Conservation (phyloP, 1,140 invertebrate genomes). For the Zaprionus davidi region DNA sequence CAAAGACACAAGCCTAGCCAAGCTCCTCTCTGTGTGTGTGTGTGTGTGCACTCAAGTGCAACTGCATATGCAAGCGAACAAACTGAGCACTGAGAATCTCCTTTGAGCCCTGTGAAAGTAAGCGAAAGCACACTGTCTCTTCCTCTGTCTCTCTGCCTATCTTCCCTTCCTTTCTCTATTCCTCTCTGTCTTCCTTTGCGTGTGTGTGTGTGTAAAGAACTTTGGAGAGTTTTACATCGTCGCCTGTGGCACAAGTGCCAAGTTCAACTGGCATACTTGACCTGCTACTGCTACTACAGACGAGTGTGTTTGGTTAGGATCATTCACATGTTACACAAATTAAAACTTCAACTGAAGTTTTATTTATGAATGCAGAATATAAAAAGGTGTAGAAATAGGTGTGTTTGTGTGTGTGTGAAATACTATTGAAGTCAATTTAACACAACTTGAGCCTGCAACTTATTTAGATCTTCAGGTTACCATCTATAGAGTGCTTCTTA, state of each 20-base stretch:
- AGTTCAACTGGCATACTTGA: constrained; percentile 72
- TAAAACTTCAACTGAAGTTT: constrained; percentile 4
- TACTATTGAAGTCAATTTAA: neutral
- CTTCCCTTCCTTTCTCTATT: neutral
- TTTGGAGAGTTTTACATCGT: constrained; percentile 31
- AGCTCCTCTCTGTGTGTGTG: neutral
- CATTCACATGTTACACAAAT: constrained; percentile 1
- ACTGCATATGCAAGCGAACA: constrained; percentile 19
- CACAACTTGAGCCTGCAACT: neutral
- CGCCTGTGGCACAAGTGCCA: constrained; percentile 22
- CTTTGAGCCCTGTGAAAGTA: constrained; percentile 27
- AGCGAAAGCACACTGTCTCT: neutral
- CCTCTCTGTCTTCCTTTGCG: neutral
- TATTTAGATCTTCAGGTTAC: neutral
- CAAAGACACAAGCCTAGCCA: constrained; percentile 24
- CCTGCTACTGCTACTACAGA: constrained; percentile 43
- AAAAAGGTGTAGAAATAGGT: neutral
- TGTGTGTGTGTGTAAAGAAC: constrained; percentile 10
- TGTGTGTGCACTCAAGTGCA: constrained; percentile 38
- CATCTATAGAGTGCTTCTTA: too few relatives aligned
- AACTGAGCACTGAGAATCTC: neutral
- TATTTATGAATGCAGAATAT: neutral
- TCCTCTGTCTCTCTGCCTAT: too few relatives aligned
- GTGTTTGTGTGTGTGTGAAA: neutral
- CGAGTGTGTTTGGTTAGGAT: constrained; percentile 10